phyloP scores from a whole-genome alignment of 2,797 vertebrate species.

The Poeciliopsis turneri region DNA sequence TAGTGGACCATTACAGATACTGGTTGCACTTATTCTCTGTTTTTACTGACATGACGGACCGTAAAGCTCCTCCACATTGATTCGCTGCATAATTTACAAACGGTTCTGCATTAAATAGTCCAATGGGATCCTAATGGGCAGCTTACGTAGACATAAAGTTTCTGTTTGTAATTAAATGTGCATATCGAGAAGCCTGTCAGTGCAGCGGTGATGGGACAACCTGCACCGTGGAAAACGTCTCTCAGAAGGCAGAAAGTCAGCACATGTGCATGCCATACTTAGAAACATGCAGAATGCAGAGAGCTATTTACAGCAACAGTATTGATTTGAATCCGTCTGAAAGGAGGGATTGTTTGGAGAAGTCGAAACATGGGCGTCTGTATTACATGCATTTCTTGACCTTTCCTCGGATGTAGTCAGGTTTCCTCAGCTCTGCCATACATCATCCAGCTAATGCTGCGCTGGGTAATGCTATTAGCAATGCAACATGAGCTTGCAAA shows the following conservation, averaged over 20 bases:
- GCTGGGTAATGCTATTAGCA: conserved; percentile 63
- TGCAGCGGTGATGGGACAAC: conserved; percentile 52
- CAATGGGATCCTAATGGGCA: conserved; percentile 45
- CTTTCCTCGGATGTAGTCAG: conserved; percentile 71
- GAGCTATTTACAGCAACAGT: conserved; percentile 69
- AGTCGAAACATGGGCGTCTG: conserved; percentile 54
- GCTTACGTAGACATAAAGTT: conserved; percentile 43
- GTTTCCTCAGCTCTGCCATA: conserved; percentile 65
- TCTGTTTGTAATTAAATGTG: conserved; percentile 43
- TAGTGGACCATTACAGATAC: conserved; percentile 40
- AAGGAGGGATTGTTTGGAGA: conserved; percentile 43
- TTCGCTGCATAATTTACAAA: conserved; percentile 73
- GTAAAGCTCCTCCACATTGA: conserved; percentile 68
- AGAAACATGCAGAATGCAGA: conserved; percentile 62
- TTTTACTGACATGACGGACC: conserved; percentile 54
- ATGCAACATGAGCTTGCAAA: conserved; percentile 67
- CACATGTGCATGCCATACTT: conserved; percentile 67
- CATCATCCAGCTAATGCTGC: conserved; percentile 64
- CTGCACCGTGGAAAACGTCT: conserved; percentile 46
- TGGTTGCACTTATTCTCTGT: conserved; percentile 18
- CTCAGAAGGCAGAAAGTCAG: conserved; percentile 43
- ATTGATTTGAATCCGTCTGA: conserved; percentile 68
- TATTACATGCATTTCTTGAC: conserved; percentile 72
- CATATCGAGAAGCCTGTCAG: conserved; percentile 23
- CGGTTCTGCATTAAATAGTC: conserved; percentile 45